Percentiles rank a stretch among this genome's conserved stretches.
These are phyloP conservation scores for Mythimna loreyi DNA, from an alignment of 2,888 invertebrate genomes.

Conservation along the genomic window DNA sequence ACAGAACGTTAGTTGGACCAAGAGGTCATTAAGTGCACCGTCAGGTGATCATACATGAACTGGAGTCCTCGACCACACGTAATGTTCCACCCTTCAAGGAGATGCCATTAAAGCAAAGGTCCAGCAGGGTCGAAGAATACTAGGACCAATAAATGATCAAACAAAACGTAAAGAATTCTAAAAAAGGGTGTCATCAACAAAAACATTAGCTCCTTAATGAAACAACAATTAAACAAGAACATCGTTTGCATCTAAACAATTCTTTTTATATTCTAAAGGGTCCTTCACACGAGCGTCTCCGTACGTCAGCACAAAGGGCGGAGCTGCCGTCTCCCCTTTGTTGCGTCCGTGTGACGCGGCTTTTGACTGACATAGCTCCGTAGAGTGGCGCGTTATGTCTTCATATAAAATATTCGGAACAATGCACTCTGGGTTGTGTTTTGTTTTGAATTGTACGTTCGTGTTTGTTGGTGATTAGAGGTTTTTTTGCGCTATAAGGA, in stretches of 20 bases:
- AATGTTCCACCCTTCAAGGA: no score
- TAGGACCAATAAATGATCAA: not conserved
- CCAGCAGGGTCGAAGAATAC: no score
- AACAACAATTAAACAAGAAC: slow-evolving; percentile 57
- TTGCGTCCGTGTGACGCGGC: slow-evolving; percentile 58
- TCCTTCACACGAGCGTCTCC: slow-evolving; percentile 50
- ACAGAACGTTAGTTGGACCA: no score
- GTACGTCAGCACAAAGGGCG: slow-evolving; percentile 54
- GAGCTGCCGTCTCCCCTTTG: slow-evolving; percentile 53
- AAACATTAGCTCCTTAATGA: slow-evolving; percentile 44
- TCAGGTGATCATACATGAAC: no score
- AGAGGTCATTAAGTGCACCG: no score
- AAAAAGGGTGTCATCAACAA: slow-evolving; percentile 1
- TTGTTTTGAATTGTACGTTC: slow-evolving; percentile 37
- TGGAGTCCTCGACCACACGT: no score
- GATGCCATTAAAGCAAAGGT: no score
- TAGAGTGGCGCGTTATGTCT: slow-evolving; percentile 63
- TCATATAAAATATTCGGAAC: slow-evolving; percentile 59
- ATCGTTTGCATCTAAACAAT: slow-evolving; percentile 59
- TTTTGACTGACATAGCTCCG: slow-evolving; percentile 63
- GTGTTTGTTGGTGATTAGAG: slow-evolving; percentile 25
- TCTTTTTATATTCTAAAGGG: slow-evolving; percentile 61
- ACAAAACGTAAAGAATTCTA: not conserved
- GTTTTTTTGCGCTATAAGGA: not conserved
- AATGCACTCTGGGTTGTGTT: slow-evolving; percentile 53